Conservation (phyloP, 2,888 invertebrate genomes). For the Panorpa germanica region DNA sequence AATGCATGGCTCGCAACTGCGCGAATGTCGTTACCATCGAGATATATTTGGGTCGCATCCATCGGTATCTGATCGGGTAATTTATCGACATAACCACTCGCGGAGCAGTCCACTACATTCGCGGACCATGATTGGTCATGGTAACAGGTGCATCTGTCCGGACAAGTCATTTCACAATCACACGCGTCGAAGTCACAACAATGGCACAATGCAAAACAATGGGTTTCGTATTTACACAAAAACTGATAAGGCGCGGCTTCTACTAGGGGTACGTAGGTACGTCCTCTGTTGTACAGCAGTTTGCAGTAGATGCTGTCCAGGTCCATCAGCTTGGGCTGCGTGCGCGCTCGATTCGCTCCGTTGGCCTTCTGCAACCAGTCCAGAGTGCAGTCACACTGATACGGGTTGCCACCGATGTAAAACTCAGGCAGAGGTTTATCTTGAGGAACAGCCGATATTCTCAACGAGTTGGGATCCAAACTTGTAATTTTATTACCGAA, state of each 20-base stretch:
- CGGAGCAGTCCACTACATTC: constrained; percentile 69
- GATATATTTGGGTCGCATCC: constrained; percentile 75
- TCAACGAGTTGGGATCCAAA: constrained; percentile 52
- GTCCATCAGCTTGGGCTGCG: constrained; percentile 67
- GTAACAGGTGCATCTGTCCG: constrained; percentile 72
- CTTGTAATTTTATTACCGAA: constrained; percentile 63
- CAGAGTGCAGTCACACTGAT: constrained; percentile 79
- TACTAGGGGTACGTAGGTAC: constrained; percentile 51
- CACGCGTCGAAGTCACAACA: constrained; percentile 86
- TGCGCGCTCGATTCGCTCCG: constrained; percentile 50
- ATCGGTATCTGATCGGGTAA: constrained; percentile 73
- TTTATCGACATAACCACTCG: constrained; percentile 43
- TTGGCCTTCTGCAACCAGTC: constrained; percentile 77
- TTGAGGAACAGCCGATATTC: constrained; percentile 55
- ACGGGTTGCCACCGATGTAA: constrained; percentile 69
- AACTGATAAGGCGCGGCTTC: constrained; percentile 68
- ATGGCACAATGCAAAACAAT: constrained; percentile 73
- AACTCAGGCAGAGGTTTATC: constrained; percentile 61
- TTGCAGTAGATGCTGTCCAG: constrained; percentile 67
- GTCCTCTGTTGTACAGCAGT: constrained; percentile 57
- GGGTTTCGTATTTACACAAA: constrained; percentile 65
- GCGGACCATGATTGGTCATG: constrained; percentile 76
- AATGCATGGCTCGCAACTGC: constrained; percentile 65
- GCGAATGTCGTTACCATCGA: constrained; percentile 68
- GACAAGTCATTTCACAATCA: constrained; percentile 86